A percentile compares a stretch with the other conserved stretches of the same genome.
Evolutionary conservation across 2,797 vertebrate species (phyloP).

Genomic region (Ispidina lecontei): DNA sequence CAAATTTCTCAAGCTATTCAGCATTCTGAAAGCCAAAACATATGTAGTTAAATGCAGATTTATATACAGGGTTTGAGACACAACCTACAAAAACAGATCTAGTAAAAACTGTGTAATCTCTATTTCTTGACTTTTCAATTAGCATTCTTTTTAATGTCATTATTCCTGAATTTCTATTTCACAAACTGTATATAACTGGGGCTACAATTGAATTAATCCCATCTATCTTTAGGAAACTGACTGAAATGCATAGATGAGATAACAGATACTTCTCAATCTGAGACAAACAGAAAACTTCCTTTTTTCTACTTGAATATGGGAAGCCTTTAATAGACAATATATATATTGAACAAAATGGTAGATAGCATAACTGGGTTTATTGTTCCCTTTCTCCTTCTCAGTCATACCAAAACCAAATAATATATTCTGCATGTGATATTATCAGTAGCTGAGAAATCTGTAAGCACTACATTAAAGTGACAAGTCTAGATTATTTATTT

Average conservation of each 20-base stretch:
- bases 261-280: neutral
- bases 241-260: conserved; percentile 2
- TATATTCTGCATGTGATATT: neutral
- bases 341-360: neutral
- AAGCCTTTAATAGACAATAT: neutral
- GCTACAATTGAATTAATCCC: neutral
- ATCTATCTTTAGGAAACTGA: neutral
- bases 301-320: neutral
- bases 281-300: neutral
- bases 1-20: conserved; percentile 60
- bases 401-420: neutral
- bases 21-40: conserved; percentile 30
- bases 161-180: conserved; percentile 5
- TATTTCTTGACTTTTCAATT: conserved; percentile 29
- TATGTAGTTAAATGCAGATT: conserved; percentile 28
- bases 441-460: neutral
- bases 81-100: neutral
- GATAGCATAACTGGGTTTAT: neutral
- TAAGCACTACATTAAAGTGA: neutral
- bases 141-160: neutral
- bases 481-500: neutral
- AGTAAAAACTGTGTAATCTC: neutral
- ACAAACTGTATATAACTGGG: neutral
- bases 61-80: neutral
- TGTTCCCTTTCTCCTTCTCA: neutral